phyloP scores from a whole-genome alignment of 2,888 invertebrate genomes.

The Leucania comma region DNA sequence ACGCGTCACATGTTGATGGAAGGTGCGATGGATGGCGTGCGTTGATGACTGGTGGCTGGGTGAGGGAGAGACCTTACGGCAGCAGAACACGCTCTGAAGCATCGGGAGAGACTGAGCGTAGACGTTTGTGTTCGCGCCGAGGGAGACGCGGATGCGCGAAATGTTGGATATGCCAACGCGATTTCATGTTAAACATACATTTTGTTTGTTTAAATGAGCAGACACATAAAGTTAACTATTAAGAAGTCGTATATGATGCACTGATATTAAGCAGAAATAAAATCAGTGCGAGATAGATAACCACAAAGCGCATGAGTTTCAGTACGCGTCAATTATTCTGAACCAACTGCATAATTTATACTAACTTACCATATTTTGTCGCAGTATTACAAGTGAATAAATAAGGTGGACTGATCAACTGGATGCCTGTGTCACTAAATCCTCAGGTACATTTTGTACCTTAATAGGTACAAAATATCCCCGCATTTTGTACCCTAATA shows the following conservation, averaged over 20 bases:
- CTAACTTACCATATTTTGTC: not conserved
- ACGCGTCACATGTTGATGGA: conserved; percentile 61
- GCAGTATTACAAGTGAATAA: too few relatives aligned
- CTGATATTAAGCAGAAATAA: too few relatives aligned
- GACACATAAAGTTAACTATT: too few relatives aligned
- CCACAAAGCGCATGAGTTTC: too few relatives aligned
- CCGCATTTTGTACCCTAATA: too few relatives aligned
- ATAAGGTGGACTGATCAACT: too few relatives aligned
- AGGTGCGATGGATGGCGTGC: conserved; percentile 58
- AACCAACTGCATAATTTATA: not conserved
- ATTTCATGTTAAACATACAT: not conserved
- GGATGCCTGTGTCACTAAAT: too few relatives aligned
- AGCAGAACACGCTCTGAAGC: conserved; percentile 88
- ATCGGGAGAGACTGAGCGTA: conserved; percentile 82
- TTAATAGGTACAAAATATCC: too few relatives aligned
- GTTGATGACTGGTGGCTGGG: conserved; percentile 40
- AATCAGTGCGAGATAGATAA: too few relatives aligned
- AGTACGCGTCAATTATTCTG: not conserved
- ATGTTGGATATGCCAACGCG: conserved; percentile 69
- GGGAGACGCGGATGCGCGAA: conserved; percentile 46
- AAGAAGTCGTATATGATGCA: too few relatives aligned
- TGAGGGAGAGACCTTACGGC: conserved; percentile 82
- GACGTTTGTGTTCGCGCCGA: conserved; percentile 58
- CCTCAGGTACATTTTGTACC: too few relatives aligned
- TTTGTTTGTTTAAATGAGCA: not conserved